Percentiles rank a stretch among this genome's conserved stretches.
These are phyloP conservation scores for Scomber colias DNA, from an alignment of 2,113 vertebrate genomes.

Conservation along the genomic window DNA sequence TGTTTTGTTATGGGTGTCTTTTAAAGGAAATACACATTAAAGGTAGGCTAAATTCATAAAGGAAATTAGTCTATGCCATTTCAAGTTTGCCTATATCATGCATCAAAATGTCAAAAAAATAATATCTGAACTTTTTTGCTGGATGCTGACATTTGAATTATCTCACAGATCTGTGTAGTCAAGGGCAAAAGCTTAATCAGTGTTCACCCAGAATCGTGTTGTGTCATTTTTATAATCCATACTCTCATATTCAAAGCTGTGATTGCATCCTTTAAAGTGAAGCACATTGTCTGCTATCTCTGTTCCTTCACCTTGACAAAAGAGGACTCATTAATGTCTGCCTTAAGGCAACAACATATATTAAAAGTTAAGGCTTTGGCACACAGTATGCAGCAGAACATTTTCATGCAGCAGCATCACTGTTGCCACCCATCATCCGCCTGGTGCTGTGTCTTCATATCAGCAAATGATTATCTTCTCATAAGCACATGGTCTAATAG, in stretches of 20 bases:
- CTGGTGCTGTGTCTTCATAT: conserved; percentile 54
- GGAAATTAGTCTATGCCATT: not conserved
- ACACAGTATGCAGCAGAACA: conserved; percentile 28
- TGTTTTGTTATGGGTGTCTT: not conserved
- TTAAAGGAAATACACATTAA: not conserved
- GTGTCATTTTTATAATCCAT: conserved; percentile 34
- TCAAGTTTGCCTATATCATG: not conserved
- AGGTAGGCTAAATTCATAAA: not conserved
- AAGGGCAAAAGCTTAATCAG: conserved; percentile 27
- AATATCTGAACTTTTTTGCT: conserved; percentile 10
- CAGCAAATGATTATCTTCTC: conserved; percentile 72
- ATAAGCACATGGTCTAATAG: conserved; percentile 59
- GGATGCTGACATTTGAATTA: conserved; percentile 32
- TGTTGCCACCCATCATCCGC: conserved; percentile 40
- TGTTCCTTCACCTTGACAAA: conserved; percentile 68
- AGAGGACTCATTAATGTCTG: conserved; percentile 63
- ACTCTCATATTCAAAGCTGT: conserved; percentile 38
- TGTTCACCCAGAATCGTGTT: conserved; percentile 30
- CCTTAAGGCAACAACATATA: conserved; percentile 58
- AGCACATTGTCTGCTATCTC: conserved; percentile 54
- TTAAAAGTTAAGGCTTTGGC: conserved; percentile 49
- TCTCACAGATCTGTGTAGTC: conserved; percentile 8
- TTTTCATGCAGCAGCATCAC: conserved; percentile 50
- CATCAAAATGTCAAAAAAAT: conserved; percentile 25
- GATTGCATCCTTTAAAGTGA: conserved; percentile 62